Evolutionary conservation across 2,888 invertebrate genomes (phyloP), one percentile per base, ranked within the genome.

Genomic region (Mythimna lalbum): DNA sequence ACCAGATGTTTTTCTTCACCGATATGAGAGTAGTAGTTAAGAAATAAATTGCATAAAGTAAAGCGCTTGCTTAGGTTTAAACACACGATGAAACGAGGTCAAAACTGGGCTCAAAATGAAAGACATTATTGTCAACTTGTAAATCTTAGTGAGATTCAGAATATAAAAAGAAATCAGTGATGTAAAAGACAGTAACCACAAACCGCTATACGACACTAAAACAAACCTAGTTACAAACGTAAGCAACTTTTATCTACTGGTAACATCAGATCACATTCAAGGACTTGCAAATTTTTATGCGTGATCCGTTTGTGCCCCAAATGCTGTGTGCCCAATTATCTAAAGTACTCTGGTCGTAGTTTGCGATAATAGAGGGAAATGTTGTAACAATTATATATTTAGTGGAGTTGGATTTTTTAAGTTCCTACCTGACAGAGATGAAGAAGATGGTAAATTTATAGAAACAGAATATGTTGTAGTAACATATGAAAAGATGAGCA

Each of bases 261-360:
- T 90, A 89, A 62, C 79, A 93, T 92, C 92, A 72, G 82, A 88
- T 90, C 87, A 86, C 86, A 88, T 91, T 88, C 88, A 85, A 84
- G 81, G 84, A 82, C 80, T 89, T 81, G 91, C 88, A 82, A 90
- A 88, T 86, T 87, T 78, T 86, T 86, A 83, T 81, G 80, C 73
- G 71, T 59, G 65, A 76, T 77, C 66, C n/a, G 74, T 80, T 87
- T 76, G 70, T 65, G 63, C 39, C 64, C 66, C 55, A 63, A 69
- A 71, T 62, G 53, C 49, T 21, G 66, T 67, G 49, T 56, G 21
- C 36, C 69, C 72, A 76, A 78, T 78, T 83, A 73, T 63, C 36
- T 62, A 14, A 50, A 75, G 59, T 73, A 59, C 33, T 55, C 49
- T 43, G 57, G 23, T 52, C 43, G 23, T 47, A 47, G 43, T 55